phyloP scores from a whole-genome alignment of 2,888 invertebrate species.

The Tholera decimalis region DNA sequence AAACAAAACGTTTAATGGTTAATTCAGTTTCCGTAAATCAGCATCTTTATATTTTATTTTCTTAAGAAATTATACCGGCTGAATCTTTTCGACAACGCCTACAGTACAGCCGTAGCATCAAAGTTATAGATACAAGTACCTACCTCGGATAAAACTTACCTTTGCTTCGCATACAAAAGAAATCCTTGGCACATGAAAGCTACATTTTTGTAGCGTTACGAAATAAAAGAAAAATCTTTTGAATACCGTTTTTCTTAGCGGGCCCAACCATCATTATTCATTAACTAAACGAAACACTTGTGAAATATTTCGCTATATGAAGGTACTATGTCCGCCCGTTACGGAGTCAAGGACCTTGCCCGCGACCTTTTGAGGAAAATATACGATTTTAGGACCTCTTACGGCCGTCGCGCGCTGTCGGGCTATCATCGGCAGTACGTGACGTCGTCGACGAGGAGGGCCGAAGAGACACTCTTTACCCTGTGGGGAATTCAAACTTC shows the following conservation, averaged over 20 bases:
- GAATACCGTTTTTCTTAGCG: slow-evolving; percentile 41
- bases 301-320: slow-evolving; percentile 23
- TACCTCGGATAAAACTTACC: slow-evolving; percentile 6
- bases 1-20: too few species aligned
- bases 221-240: slow-evolving; percentile 45
- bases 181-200: slow-evolving; percentile 21
- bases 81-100: neutral
- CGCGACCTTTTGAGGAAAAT: slow-evolving; percentile 19
- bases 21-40: too few species aligned
- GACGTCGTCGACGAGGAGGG: too few species aligned
- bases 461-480: too few species aligned
- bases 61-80: too few species aligned
- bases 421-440: too few species aligned
- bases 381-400: neutral
- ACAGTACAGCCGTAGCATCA: neutral
- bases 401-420: too few species aligned
- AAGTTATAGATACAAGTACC: neutral
- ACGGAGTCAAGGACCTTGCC: slow-evolving; percentile 11
- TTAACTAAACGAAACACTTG: slow-evolving; percentile 47
- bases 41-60: neutral
- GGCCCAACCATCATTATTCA: slow-evolving; percentile 34
- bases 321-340: slow-evolving; percentile 26
- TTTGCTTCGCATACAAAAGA: slow-evolving; percentile 27
- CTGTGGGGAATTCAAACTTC: too few species aligned
- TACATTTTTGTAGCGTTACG: slow-evolving; percentile 24